Conservation (phyloP, 2,888 invertebrate species). For the Lamellibrachia columna region DNA sequence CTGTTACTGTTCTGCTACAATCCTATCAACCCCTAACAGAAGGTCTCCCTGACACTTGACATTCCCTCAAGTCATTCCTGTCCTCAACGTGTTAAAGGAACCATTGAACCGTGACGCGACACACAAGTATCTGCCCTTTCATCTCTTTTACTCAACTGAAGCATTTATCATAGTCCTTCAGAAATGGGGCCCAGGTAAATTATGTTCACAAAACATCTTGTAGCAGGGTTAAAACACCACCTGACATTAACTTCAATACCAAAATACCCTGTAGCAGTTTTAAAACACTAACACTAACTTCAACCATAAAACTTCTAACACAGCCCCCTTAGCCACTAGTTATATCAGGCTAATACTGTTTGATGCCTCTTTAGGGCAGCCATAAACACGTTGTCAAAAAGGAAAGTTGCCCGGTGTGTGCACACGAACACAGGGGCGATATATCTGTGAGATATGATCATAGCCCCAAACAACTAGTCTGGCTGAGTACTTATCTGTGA, state of each 20-base stretch:
- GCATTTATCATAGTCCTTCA: not conserved
- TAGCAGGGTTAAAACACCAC: not conserved
- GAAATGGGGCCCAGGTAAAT: not conserved
- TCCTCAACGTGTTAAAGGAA: not conserved
- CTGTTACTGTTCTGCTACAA: not conserved
- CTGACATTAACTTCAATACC: not conserved
- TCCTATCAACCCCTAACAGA: not conserved
- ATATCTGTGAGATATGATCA: not conserved
- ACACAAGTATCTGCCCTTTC: not conserved
- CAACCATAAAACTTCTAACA: not conserved
- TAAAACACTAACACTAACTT: not conserved
- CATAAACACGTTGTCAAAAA: not conserved
- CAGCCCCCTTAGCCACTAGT: not conserved
- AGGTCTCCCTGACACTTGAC: not conserved
- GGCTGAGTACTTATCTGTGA: not conserved
- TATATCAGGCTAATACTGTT: not conserved
- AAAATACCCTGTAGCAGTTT: not conserved
- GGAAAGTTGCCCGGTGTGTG: not conserved
- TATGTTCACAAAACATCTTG: not conserved
- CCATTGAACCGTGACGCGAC: not conserved
- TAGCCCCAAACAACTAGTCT: not conserved
- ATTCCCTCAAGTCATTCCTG: not conserved
- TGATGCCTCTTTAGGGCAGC: not conserved
- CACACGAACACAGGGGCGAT: not conserved
- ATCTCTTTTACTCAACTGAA: not conserved